A percentile compares a stretch with the other conserved stretches of the same genome.
These are phyloP conservation scores for Cirrhinus mrigala DNA, from an alignment of 2,797 vertebrate species.

Conservation along the genomic window DNA sequence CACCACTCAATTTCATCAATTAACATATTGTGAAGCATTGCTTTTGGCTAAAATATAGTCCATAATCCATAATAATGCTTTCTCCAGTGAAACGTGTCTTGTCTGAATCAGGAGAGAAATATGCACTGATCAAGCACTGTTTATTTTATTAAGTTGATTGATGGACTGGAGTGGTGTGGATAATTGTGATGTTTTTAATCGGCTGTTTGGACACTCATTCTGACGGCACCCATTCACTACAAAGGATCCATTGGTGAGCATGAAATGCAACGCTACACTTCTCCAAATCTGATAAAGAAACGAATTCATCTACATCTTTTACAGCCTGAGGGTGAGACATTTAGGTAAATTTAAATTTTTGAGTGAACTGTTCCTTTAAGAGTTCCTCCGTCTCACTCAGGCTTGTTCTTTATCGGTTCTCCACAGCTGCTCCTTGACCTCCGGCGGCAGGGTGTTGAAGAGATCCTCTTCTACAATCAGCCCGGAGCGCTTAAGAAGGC, in stretches of 20 bases:
- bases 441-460: conserved; percentile 92
- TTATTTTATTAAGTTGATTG: background rate
- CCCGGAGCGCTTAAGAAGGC: conserved; percentile 89
- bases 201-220: background rate
- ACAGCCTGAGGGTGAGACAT: background rate
- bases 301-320: background rate
- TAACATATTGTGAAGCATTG: background rate
- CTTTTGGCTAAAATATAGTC: background rate
- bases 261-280: background rate
- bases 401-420: conserved; percentile 93
- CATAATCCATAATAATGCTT: background rate
- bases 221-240: background rate
- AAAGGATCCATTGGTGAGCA: background rate
- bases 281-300: background rate
- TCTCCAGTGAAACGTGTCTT: background rate
- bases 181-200: background rate
- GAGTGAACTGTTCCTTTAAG: background rate
- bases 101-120: background rate
- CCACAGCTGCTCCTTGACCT: conserved; percentile 96
- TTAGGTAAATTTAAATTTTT: background rate
- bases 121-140: background rate
- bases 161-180: background rate
- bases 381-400: conserved; percentile 49
- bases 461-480: conserved; percentile 97
- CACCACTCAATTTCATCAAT: background rate